Conservation (phyloP, 2,888 invertebrate species). For the Chalcis sispes region DNA sequence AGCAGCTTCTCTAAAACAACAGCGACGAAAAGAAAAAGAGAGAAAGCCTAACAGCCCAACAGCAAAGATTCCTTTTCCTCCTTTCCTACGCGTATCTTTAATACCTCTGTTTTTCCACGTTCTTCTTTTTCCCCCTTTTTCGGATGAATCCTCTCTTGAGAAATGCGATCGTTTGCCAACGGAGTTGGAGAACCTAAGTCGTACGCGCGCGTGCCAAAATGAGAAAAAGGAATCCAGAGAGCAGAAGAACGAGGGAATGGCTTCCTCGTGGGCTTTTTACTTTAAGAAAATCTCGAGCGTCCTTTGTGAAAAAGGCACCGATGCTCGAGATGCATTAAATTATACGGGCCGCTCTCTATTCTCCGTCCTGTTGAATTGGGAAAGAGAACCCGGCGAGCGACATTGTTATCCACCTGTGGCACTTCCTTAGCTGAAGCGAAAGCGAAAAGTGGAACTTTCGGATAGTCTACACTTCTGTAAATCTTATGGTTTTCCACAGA, state of each 20-base stretch:
- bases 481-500: too few species aligned
- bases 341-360: constrained; percentile 22
- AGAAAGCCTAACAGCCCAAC: too few species aligned
- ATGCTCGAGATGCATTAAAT: constrained; percentile 37
- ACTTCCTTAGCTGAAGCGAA: constrained; percentile 33
- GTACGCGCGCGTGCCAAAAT: constrained; percentile 32
- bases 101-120: neutral
- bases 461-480: too few species aligned
- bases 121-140: neutral
- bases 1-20: constrained; percentile 32
- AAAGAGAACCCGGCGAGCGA: constrained; percentile 15
- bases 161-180: constrained; percentile 40
- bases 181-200: constrained; percentile 40
- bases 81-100: neutral
- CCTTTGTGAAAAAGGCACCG: neutral
- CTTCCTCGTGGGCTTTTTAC: constrained; percentile 7
- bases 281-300: neutral
- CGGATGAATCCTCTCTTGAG: constrained; percentile 3
- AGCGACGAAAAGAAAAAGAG: constrained; percentile 27
- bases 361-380: constrained; percentile 26
- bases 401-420: constrained; percentile 57
- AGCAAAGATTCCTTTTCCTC: constrained; percentile 8
- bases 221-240: constrained; percentile 11
- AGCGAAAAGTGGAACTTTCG: neutral
- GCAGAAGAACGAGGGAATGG: neutral